A percentile compares a stretch with the other conserved stretches of the same genome.
Conservation (phyloP, 2,113 vertebrate genomes). For the Dipodomys ordii region DNA sequence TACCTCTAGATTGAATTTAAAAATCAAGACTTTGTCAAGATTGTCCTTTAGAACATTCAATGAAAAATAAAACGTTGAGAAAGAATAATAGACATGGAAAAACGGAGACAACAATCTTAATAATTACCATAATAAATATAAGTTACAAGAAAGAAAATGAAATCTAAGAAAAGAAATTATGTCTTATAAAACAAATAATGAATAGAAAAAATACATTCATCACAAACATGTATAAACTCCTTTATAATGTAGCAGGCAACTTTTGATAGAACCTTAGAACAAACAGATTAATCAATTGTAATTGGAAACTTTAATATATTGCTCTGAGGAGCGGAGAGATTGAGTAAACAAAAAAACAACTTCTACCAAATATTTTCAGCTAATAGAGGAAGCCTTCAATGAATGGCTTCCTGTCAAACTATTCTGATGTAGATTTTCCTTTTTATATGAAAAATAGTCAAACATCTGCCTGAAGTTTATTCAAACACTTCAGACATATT, state of each 20-base stretch:
- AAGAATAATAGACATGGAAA: not conserved
- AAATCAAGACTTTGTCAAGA: not conserved
- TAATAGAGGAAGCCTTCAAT: not conserved
- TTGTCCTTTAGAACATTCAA: not conserved
- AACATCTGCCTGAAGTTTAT: not conserved
- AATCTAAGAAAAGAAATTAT: not conserved
- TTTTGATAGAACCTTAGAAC: not conserved
- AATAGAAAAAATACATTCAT: not conserved
- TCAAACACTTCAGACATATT: not conserved
- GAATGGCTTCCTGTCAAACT: not conserved
- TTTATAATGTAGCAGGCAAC: not conserved
- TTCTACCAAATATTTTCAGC: not conserved
- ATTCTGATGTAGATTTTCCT: constrained; percentile 31
- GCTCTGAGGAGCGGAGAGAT: not conserved
- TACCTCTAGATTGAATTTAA: not conserved
- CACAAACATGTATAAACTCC: not conserved
- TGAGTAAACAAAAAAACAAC: not conserved
- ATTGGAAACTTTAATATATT: constrained; percentile 6
- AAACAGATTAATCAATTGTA: not conserved
- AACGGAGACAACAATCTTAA: not conserved
- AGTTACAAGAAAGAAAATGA: not conserved
- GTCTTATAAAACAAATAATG: not conserved
- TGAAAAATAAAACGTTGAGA: constrained; percentile 17
- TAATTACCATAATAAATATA: not conserved
- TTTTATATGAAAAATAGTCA: not conserved